A percentile compares a stretch with the other conserved stretches of the same genome.
phyloP scores from a whole-genome alignment of 2,797 vertebrate species.

The Octomys mimax region DNA sequence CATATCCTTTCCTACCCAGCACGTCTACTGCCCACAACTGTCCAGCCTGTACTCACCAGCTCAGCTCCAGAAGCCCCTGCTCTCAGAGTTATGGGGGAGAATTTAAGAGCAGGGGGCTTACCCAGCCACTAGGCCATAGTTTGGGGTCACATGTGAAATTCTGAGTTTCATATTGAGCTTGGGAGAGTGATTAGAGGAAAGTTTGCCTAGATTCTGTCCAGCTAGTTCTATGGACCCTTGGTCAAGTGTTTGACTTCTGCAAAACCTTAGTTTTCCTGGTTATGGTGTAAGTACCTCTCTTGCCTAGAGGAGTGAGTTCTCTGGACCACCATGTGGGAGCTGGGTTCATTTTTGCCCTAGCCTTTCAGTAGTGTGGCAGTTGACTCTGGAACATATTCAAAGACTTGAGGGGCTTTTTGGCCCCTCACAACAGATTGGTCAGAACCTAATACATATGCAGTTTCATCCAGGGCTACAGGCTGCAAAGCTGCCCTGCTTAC shows the following conservation, averaged over 20 bases:
- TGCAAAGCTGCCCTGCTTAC: not conserved
- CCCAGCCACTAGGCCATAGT: not conserved
- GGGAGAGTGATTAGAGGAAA: not conserved
- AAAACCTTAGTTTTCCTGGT: not conserved
- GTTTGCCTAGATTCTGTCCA: not conserved
- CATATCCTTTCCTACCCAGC: not conserved
- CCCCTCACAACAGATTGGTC: not conserved
- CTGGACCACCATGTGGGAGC: not conserved
- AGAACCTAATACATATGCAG: not conserved
- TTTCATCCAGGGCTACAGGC: not conserved
- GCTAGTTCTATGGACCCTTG: not conserved
- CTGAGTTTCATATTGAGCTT: constrained; percentile 30
- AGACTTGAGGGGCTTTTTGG: not conserved
- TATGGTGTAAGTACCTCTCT: not conserved
- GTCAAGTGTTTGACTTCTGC: not conserved
- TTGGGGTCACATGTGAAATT: not conserved
- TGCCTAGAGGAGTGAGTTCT: not conserved
- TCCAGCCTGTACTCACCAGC: not conserved
- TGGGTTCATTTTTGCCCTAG: not conserved
- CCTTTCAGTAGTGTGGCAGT: not conserved
- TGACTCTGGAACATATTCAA: not conserved
- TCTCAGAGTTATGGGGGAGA: not conserved
- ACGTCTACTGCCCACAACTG: not conserved
- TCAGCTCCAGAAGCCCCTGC: not conserved
- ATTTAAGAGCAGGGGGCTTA: not conserved